phyloP scores from a whole-genome alignment of 2,888 invertebrate genomes.

The Strigamia transsilvanica region DNA sequence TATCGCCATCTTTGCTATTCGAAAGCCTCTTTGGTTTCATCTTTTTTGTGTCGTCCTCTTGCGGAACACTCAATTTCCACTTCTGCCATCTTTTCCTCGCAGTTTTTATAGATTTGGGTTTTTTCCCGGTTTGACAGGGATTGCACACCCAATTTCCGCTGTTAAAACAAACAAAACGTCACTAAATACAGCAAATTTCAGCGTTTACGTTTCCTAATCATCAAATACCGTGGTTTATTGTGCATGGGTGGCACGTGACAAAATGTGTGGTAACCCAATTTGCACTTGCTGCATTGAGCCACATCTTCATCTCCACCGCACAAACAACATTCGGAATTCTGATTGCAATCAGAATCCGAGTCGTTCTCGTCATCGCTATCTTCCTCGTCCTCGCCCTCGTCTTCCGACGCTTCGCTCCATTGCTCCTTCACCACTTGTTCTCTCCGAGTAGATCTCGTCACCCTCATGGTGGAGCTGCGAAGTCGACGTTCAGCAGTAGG shows the following conservation, averaged over 20 bases:
- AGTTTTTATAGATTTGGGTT: conserved; percentile 7
- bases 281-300: conserved; percentile 15
- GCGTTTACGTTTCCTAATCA: neutral
- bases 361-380: conserved; percentile 3
- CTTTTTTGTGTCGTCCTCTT: neutral
- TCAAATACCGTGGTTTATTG: conserved; percentile 51
- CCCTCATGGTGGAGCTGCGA: neutral
- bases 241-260: conserved; percentile 51
- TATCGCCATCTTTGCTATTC: neutral
- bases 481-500: neutral
- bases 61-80: neutral
- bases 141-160: conserved; percentile 46
- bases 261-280: conserved; percentile 47
- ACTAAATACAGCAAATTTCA: neutral
- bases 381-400: neutral
- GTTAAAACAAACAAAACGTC: neutral
- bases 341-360: neutral
- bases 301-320: conserved; percentile 53
- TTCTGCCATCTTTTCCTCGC: neutral
- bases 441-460: conserved; percentile 5
- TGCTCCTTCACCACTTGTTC: neutral
- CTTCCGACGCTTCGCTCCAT: neutral
- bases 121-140: conserved; percentile 24
- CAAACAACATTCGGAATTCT: conserved; percentile 44
- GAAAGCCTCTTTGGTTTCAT: neutral